phyloP scores from a whole-genome alignment of 2,888 invertebrate species.

The Stramonita haemastoma region DNA sequence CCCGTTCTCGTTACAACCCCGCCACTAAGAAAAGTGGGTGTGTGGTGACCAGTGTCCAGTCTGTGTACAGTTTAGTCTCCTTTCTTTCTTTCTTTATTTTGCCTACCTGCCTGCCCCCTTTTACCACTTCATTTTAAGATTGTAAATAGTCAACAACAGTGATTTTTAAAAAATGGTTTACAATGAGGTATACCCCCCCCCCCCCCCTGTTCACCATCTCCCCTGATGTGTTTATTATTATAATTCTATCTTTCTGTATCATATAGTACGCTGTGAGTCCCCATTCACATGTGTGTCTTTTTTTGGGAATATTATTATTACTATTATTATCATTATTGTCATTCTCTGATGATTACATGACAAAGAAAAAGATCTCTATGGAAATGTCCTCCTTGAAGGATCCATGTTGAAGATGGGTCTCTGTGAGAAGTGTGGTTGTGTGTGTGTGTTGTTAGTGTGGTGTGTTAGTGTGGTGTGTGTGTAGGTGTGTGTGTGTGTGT shows the following conservation, averaged over 20 bases:
- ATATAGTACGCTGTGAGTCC: not conserved
- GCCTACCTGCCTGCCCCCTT: too few relatives aligned
- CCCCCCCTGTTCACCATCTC: not conserved
- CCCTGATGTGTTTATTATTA: not conserved
- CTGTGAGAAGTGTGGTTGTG: constrained; percentile 2
- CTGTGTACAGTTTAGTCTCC: too few relatives aligned
- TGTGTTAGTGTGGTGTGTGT: not conserved
- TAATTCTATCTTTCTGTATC: not conserved
- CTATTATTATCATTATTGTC: too few relatives aligned
- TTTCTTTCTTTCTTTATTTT: too few relatives aligned
- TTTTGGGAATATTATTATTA: too few relatives aligned
- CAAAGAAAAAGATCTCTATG: not conserved
- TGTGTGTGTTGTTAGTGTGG: not conserved
- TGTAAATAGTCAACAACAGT: too few relatives aligned
- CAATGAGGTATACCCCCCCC: not conserved
- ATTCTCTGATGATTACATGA: not conserved
- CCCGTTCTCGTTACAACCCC: too few relatives aligned
- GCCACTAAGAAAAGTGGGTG: too few relatives aligned
- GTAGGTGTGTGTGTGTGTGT: not conserved
- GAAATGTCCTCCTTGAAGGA: not conserved
- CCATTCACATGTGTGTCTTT: not conserved
- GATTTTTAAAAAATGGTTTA: too few relatives aligned
- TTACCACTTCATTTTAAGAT: too few relatives aligned
- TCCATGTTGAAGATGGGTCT: too few relatives aligned
- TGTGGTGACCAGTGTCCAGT: too few relatives aligned